These are phyloP conservation scores for Archips crataeganus DNA, from an alignment of 2,888 invertebrate species.

Conservation along the genomic window DNA sequence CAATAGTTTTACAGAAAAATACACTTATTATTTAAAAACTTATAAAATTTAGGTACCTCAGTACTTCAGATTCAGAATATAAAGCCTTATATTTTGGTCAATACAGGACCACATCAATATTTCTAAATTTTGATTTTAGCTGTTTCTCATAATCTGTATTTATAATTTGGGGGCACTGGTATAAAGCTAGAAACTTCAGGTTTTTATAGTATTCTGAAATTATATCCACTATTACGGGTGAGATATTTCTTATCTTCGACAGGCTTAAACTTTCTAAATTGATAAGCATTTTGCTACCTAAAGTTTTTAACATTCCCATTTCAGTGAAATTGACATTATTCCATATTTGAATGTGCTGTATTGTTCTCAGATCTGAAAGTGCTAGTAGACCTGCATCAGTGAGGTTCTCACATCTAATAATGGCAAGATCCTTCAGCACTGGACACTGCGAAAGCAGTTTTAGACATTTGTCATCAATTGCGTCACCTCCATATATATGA, in stretches of 20 bases:
- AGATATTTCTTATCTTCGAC: conserved; percentile 72
- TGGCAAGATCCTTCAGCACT: conserved; percentile 69
- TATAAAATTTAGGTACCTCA: background rate
- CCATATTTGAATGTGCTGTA: conserved; percentile 76
- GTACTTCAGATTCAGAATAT: background rate
- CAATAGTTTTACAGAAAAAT: background rate
- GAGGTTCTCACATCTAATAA: conserved; percentile 74
- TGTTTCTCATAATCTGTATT: conserved; percentile 76
- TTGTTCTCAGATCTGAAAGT: conserved; percentile 59
- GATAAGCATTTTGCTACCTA: conserved; percentile 63
- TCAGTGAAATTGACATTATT: conserved; percentile 75
- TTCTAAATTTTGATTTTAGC: conserved; percentile 74
- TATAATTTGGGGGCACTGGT: conserved; percentile 75
- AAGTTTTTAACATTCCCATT: conserved; percentile 60
- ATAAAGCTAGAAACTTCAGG: conserved; percentile 75
- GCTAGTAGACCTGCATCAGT: conserved; percentile 69
- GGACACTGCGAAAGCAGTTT: conserved; percentile 67
- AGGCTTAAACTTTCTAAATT: conserved; percentile 73
- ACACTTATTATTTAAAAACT: background rate
- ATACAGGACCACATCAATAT: conserved; percentile 77
- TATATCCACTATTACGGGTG: conserved; percentile 71
- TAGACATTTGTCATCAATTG: conserved; percentile 70
- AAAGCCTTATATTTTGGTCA: conserved; percentile 45
- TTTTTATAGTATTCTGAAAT: conserved; percentile 76
- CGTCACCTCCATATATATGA: conserved; percentile 73